Evolutionary conservation across 2,888 invertebrate genomes (phyloP), one percentile per base, ranked within the genome.

Genomic region (Hydrotaea cyrtoneurina): DNA sequence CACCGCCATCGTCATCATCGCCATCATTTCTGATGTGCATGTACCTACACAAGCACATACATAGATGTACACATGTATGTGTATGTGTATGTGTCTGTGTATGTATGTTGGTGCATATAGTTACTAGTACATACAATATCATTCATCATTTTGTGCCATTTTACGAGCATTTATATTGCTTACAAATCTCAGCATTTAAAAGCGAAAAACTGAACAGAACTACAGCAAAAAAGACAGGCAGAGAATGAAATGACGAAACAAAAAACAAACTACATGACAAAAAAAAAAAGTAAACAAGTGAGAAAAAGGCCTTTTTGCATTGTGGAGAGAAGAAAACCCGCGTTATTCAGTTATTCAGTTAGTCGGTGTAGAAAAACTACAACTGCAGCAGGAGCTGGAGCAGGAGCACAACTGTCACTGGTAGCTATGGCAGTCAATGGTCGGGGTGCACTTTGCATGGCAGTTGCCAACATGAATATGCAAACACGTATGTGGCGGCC

Each of bases 341-440:
- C 66, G 21, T 78, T 66, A 72, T 84, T 57, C 72, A 57, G 64
- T 75, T 57, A 55, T 62, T 59, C 57, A 53, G 59, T 72, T 62
- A 66, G 66, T 39, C 11, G 43, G 46, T 21, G 46, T 69, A 23
- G 39, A 50, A 57, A 66, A n/a, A 66, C 66, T 72, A 31, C 78
- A 75, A 78, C 87, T 86, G 84, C 80, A 79, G 88, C 87, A 87
- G 86, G 85, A 86, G 82, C n/a, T n/a, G 86, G 86, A 86, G 86
- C 83, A 87, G 55, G 46, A 86, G 87, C 80, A 86, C 85, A 87
- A 86, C 88, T 88, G 84, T 88, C 87, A 87, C 87, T 89, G 82
- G 89, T 83, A 78, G 83, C 86, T 78, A 78, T 86, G 83, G 81
- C 83, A 89, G 87, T 88, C 83, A 89, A 88, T 87, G 86, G 83